Evolutionary conservation across 2,888 invertebrate genomes (phyloP), one percentile per base, ranked within the genome.

Genomic region (Mythimna pallens): DNA sequence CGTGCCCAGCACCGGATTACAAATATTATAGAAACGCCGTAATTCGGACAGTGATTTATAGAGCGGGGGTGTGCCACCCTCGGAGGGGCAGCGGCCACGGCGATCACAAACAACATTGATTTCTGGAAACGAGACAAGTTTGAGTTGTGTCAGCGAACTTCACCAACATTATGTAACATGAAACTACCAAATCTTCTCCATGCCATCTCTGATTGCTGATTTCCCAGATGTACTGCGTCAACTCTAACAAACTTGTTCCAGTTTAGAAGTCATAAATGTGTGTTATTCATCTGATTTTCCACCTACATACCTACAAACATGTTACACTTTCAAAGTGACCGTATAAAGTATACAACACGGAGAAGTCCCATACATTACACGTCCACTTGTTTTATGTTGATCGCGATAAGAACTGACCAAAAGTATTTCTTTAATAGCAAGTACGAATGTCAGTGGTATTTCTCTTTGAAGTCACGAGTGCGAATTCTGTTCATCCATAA

Each of bases 31-130:
- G 94, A 94, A 95, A 93, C 93, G 92, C 91, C 90, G 94, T 95
- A 95, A 95, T 94, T 95, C 92, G 94, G 95, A 95, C 96, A 95
- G 94, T 96, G 96, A 96, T 96, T 96, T 96, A 96, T 96, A 95
- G 92, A 93, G 92, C 92, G 94, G 95, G 95, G 96, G 95, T 92
- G 93, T 83, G 90, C 94, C 95, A 95, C 95, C 95, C 95, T 93
- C 89, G 87, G 86, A 91, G 92, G 93, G 93, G 87, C 89, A 91
- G 87, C 89, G 92, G 87, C 89, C 92, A 91, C 89, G 78, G 87
- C 91, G 89, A 92, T 92, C 89, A 91, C 90, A 94, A 94, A 94
- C 93, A 91, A 93, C 96, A 95, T 96, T 94, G 95, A 96, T 95
- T 95, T 96, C 94, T 93, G 92, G 91, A 93, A 94, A 91, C 91